Evolutionary conservation across 2,113 vertebrate genomes (phyloP).

Genomic region (Psilopsiagon aymara): DNA sequence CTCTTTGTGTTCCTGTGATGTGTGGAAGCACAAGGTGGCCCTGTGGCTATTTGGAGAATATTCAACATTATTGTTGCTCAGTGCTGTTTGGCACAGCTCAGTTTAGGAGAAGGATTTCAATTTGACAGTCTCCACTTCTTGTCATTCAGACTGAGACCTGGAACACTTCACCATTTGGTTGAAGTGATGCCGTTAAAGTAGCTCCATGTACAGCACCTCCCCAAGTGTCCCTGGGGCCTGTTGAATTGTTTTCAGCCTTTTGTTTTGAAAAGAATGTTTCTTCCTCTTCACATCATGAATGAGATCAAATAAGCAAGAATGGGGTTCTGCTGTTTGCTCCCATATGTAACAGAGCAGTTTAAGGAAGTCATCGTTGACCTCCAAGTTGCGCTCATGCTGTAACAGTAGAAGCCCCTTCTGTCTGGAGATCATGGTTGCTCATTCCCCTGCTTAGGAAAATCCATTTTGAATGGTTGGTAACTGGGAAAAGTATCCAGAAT

Average conservation of each 20-base stretch:
- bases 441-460: not conserved
- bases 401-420: not conserved
- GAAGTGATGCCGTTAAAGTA: not conserved
- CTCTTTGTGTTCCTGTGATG: not conserved
- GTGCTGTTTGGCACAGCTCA: not conserved
- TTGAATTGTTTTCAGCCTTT: not conserved
- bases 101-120: not conserved
- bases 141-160: not conserved
- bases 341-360: not conserved
- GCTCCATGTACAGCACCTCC: not conserved
- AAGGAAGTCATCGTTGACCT: not conserved
- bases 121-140: not conserved
- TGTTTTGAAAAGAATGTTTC: not conserved
- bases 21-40: not conserved
- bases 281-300: not conserved
- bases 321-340: not conserved
- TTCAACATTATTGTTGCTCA: not conserved
- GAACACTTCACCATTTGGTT: not conserved
- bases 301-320: not conserved
- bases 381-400: not conserved
- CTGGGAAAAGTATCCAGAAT: not conserved
- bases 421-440: not conserved
- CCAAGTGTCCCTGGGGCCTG: not conserved
- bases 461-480: rapidly evolving
- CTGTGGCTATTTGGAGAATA: not conserved